These are phyloP conservation scores for Morone chrysops DNA, from an alignment of 2,113 vertebrate species.

Conservation along the genomic window DNA sequence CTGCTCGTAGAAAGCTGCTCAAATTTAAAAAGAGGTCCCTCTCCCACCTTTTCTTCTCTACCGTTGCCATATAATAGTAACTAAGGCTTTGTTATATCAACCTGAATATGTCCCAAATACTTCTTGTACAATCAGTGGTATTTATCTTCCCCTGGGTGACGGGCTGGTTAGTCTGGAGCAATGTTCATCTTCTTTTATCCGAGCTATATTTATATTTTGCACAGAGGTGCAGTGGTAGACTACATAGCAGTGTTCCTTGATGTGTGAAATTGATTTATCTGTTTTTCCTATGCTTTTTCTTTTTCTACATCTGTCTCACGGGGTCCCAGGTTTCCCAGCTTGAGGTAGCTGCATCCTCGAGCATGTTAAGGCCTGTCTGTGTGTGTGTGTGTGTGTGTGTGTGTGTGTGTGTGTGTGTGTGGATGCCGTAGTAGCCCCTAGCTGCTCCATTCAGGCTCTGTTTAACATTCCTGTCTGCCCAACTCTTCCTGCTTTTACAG, in stretches of 20 bases:
- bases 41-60: background rate
- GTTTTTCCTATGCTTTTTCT: background rate
- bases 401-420: slow-evolving; percentile 9
- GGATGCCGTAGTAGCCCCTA: slow-evolving; percentile 45
- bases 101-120: background rate
- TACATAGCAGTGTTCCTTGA: background rate
- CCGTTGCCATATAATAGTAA: background rate
- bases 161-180: background rate
- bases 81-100: background rate
- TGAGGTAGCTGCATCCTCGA: background rate
- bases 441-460: slow-evolving; percentile 31
- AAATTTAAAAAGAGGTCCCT: background rate
- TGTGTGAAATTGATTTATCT: background rate
- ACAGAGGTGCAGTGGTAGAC: background rate
- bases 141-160: background rate
- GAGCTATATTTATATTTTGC: background rate
- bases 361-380: slow-evolving; percentile 29
- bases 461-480: slow-evolving; percentile 69
- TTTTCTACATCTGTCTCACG: slow-evolving; percentile 12
- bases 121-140: background rate
- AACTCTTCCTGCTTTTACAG: slow-evolving; percentile 66
- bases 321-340: slow-evolving; percentile 6
- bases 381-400: slow-evolving; percentile 21
- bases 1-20: background rate
- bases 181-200: background rate